Conservation (phyloP, 92 coral and sea anemone species). For the Meandrina meandrites region DNA sequence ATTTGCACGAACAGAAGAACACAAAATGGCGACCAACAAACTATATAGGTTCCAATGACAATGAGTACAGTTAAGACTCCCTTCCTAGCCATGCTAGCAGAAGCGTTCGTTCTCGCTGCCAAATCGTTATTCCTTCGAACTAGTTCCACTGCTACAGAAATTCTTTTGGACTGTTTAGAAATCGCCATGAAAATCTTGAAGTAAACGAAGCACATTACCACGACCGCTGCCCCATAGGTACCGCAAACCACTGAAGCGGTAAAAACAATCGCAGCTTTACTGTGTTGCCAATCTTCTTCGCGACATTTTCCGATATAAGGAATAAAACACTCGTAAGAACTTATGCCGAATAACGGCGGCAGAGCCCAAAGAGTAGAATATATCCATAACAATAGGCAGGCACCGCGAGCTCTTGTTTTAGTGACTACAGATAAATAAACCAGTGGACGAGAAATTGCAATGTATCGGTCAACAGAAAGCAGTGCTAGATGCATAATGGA, state of each 20-base stretch:
- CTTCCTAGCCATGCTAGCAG: constrained; percentile 44
- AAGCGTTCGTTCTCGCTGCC: neutral
- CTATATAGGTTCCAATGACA: constrained; percentile 49
- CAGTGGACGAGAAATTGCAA: constrained; percentile 57
- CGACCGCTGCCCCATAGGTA: constrained; percentile 57
- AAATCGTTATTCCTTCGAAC: constrained; percentile 7
- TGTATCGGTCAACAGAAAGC: constrained; percentile 71
- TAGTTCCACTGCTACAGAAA: constrained; percentile 13
- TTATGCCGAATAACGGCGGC: constrained; percentile 61
- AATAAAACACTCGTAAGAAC: constrained; percentile 72
- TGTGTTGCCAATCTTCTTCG: constrained; percentile 49
- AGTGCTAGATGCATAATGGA: constrained; percentile 75
- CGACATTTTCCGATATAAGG: constrained; percentile 68
- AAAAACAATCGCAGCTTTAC: constrained; percentile 24
- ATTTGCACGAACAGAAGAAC: constrained; percentile 59
- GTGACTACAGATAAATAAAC: constrained; percentile 49
- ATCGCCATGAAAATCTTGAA: constrained; percentile 49
- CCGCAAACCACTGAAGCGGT: constrained; percentile 56
- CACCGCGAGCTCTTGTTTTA: constrained; percentile 42
- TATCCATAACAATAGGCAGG: constrained; percentile 52
- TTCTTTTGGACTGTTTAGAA: constrained; percentile 43
- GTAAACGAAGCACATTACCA: constrained; percentile 51
- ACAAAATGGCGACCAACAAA: constrained; percentile 77
- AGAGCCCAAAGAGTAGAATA: constrained; percentile 72
- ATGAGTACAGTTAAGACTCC: constrained; percentile 52